Conservation (phyloP, 2,888 invertebrate species). For the Oscheius sp. region DNA sequence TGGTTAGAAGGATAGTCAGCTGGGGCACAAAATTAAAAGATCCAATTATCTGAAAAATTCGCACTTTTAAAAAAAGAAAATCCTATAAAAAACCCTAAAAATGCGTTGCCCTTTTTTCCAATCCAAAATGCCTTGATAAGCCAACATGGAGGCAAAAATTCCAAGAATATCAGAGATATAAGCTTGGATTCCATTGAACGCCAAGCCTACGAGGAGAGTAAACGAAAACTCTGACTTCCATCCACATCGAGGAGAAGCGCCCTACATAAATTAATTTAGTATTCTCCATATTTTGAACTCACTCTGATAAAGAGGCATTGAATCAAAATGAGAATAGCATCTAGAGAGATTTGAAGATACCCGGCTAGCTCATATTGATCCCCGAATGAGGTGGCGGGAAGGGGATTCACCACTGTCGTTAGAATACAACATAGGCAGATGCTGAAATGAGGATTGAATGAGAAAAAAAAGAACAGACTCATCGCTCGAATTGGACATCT, state of each 20-base stretch:
- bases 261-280: background rate
- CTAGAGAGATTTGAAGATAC: background rate
- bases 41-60: background rate
- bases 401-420: background rate
- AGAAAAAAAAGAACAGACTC: no score
- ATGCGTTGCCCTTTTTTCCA: background rate
- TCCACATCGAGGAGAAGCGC: background rate
- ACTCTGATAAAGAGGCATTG: background rate
- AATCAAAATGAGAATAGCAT: background rate
- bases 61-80: no score
- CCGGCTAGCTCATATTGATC: background rate
- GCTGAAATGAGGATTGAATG: no score
- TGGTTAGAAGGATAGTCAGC: background rate
- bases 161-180: background rate
- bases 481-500: no score
- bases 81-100: background rate
- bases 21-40: background rate
- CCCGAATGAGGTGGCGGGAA: background rate
- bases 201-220: background rate
- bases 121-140: background rate
- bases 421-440: background rate
- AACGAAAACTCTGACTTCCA: constrained; percentile 16
- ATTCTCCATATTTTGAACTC: background rate
- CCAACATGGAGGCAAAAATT: background rate
- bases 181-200: background rate